phyloP scores from a whole-genome alignment of 2,888 invertebrate genomes.

The Himalopsyche anomala region DNA sequence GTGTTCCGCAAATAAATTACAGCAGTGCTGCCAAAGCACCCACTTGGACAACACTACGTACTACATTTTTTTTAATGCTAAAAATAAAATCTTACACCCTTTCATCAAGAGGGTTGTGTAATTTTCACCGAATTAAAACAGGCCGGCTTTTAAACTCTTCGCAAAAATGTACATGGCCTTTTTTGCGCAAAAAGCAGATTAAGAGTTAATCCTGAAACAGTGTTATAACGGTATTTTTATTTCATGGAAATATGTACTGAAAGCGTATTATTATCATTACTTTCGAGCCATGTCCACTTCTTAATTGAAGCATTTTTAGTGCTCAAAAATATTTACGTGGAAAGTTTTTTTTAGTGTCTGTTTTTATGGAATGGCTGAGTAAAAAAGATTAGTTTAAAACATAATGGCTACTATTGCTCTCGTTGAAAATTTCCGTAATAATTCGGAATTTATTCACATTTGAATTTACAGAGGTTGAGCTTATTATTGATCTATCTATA shows the following conservation, averaged over 20 bases:
- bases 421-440: too few relatives aligned
- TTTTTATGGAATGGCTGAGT: too few relatives aligned
- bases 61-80: neutral
- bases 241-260: neutral
- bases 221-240: neutral
- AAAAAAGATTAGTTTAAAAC: too few relatives aligned
- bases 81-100: conserved; percentile 35
- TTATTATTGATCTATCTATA: too few relatives aligned
- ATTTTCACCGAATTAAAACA: neutral
- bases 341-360: too few relatives aligned
- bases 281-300: too few relatives aligned
- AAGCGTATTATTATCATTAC: neutral
- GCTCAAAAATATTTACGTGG: too few relatives aligned
- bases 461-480: too few relatives aligned
- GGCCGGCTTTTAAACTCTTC: neutral
- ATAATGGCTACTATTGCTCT: too few relatives aligned
- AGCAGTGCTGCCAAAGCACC: neutral
- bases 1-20: conserved; percentile 13
- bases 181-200: conserved; percentile 18
- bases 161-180: conserved; percentile 12
- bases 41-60: neutral
- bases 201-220: conserved; percentile 6
- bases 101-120: conserved; percentile 16
- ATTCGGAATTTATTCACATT: too few relatives aligned
- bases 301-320: too few relatives aligned